phyloP scores from a whole-genome alignment of 2,113 vertebrate genomes.

The Larimichthys polyactis region DNA sequence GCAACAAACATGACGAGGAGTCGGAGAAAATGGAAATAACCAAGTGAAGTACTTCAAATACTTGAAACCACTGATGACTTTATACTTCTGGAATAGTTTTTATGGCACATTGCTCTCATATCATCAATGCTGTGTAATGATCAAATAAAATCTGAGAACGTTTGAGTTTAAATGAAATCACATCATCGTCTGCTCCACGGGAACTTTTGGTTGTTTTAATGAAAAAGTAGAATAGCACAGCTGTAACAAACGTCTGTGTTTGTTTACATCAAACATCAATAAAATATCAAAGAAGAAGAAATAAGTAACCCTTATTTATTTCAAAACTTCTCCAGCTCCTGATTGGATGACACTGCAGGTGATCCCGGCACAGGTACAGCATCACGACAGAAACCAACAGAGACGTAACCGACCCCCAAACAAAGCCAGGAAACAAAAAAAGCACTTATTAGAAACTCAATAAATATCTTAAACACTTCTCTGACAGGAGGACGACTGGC shows the following conservation, averaged over 20 bases:
- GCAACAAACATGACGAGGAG: no score
- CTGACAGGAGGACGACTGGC: not conserved
- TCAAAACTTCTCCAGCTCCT: not conserved
- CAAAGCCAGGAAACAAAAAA: not conserved
- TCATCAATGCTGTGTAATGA: no score
- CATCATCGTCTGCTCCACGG: fast-evolving
- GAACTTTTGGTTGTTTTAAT: constrained; percentile 82
- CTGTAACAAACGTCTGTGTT: constrained; percentile 65
- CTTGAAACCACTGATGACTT: no score
- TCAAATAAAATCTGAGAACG: no score
- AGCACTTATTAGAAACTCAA: not conserved
- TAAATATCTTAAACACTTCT: constrained; percentile 13
- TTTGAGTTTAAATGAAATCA: not conserved
- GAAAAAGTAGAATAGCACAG: constrained; percentile 84
- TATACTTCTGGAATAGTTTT: no score
- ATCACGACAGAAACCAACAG: not conserved
- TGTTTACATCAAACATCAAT: constrained; percentile 71
- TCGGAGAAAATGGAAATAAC: no score
- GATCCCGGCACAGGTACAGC: not conserved
- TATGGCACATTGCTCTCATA: not conserved
- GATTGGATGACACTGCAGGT: not conserved
- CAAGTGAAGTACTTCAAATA: no score
- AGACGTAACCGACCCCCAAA: not conserved
- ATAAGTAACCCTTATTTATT: not conserved
- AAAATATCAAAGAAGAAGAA: constrained; percentile 44